Evolutionary conservation across 2,797 vertebrate species (phyloP).

Genomic region (Sciurus vulgaris): DNA sequence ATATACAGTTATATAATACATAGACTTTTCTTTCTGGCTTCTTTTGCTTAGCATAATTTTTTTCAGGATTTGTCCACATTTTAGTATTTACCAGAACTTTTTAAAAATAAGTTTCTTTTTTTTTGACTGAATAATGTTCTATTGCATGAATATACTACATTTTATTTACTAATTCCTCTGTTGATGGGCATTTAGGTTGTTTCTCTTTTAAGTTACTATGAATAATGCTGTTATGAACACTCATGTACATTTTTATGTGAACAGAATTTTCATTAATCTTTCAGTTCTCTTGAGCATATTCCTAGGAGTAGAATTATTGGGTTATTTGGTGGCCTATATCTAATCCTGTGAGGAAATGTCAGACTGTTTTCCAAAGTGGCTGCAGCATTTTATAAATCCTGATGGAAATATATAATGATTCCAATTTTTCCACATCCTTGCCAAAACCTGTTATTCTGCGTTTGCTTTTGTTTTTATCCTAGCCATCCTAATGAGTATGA

Average conservation of each 20-base stretch:
- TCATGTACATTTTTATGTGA: not conserved
- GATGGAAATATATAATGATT: not conserved
- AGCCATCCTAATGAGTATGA: not conserved
- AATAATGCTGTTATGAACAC: not conserved
- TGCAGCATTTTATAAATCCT: not conserved
- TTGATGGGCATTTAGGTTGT: not conserved
- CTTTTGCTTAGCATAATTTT: not conserved
- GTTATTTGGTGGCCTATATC: not conserved
- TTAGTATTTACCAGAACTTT: not conserved
- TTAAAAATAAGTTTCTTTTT: not conserved
- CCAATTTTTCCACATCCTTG: not conserved
- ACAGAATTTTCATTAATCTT: not conserved
- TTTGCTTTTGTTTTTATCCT: not conserved
- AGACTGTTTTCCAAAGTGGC: not conserved
- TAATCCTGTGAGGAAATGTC: conserved; percentile 13
- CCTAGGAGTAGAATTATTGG: not conserved
- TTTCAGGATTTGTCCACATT: not conserved
- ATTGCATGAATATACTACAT: not conserved
- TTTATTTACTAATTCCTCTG: not conserved
- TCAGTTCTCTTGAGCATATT: not conserved
- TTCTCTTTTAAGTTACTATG: not conserved
- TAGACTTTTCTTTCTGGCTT: not conserved
- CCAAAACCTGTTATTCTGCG: not conserved
- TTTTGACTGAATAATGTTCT: not conserved
- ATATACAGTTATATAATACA: not conserved